phyloP scores from a whole-genome alignment of 1,140 invertebrate species.

The Lucilia sericata region DNA sequence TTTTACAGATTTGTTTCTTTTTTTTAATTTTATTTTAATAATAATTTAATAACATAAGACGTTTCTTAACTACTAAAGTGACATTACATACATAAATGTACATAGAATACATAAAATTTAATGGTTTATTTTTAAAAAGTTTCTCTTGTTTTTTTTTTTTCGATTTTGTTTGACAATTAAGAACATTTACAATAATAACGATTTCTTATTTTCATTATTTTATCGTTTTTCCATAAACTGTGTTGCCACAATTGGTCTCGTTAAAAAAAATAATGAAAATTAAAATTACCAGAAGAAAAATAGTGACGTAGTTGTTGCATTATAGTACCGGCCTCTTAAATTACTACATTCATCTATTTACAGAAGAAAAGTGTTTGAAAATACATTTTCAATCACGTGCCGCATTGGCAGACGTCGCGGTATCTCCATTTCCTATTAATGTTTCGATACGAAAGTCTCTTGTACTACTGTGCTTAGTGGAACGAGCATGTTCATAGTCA shows the following conservation, averaged over 20 bases:
- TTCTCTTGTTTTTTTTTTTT: neutral
- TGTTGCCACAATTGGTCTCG: neutral
- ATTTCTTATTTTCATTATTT: conserved; percentile 44
- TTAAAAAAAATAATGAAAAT: neutral
- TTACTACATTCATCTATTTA: neutral
- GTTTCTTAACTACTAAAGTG: too few relatives aligned
- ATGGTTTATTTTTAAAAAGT: neutral
- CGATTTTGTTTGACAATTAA: neutral
- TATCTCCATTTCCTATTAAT: conserved; percentile 58
- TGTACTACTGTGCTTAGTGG: conserved; percentile 55
- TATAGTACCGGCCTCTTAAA: conserved; percentile 1
- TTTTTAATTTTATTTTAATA: too few relatives aligned
- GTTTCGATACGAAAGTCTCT: conserved; percentile 68
- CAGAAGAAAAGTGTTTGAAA: neutral
- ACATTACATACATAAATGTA: too few relatives aligned
- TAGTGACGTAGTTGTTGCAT: neutral
- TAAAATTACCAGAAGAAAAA: neutral
- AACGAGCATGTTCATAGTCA: conserved; percentile 52
- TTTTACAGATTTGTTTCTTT: too few relatives aligned
- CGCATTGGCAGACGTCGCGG: conserved; percentile 17
- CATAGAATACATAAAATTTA: neutral
- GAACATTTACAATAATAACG: conserved; percentile 51
- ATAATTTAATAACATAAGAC: too few relatives aligned
- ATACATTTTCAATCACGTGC: neutral
- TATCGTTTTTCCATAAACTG: neutral